Evolutionary conservation across 1,140 invertebrate species (phyloP), one percentile per base, ranked within the genome.

Genomic region (Drosophila repleta): DNA sequence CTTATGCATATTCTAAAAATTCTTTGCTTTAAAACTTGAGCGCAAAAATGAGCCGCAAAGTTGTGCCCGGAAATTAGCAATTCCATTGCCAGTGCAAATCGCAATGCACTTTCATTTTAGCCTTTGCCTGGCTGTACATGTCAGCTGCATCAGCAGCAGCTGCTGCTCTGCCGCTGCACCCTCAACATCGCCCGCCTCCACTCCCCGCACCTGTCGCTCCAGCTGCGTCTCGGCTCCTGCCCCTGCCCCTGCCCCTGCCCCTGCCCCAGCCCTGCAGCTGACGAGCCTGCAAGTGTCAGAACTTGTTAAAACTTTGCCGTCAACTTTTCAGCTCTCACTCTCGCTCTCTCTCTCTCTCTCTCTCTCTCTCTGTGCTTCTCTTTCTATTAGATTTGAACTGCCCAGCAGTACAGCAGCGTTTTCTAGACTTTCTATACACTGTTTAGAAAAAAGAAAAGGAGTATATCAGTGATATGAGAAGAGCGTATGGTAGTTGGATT

Each of bases 221-320:
- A 56, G 32, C 32, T 35, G 32, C 11, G 32, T 10, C 32, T 35
- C 32, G 32, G 1, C 10, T 2, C 58, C n/a, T 41, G 7, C 43
- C 2, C 58, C n/a, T 32, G 4, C 43, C n/a, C 35, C 56, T 26
- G 32, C 35, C 39, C 46, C 18, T 10, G 6, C 10, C 24, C 3
- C n/a, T 2, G 3, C 13, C 1, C 45, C 15, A 21, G 49, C 13
- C 29, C 29, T 37, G 35, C 37, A 35, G 52, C 32, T 63, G 66
- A 32, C 66, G 32, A 69, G 78, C 64, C 83, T 82, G 83, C 75
- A 83, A 88, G 83, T 87, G 83, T 88, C 83, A 87, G 83, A 87
- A 87, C 68, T 87, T 87, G 83, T 87, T 87, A 87, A 87, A 88
- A 87, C 83, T 88, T 87, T 87, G 82, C 78, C 77, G 71, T 85